phyloP scores from a whole-genome alignment of 1,140 invertebrate genomes.

The Solenopsis invicta region DNA sequence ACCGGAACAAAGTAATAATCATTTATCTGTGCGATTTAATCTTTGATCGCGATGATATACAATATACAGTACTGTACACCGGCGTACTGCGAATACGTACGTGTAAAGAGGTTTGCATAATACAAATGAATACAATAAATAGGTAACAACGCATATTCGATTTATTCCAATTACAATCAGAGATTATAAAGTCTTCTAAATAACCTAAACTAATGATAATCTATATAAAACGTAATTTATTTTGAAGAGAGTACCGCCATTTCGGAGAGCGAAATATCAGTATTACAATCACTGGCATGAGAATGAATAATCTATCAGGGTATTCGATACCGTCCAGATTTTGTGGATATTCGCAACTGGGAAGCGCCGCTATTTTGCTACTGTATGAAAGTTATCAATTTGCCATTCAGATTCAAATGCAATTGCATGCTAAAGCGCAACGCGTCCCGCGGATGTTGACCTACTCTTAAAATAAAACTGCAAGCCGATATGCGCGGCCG shows the following conservation, averaged over 20 bases:
- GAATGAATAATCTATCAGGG: constrained; percentile 3
- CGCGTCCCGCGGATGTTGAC: constrained; percentile 1
- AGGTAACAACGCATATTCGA: background rate
- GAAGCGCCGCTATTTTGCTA: background rate
- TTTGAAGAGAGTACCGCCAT: background rate
- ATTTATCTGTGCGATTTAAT: constrained; percentile 11
- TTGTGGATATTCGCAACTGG: background rate
- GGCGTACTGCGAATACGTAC: background rate
- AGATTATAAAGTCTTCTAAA: background rate
- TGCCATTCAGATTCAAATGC: constrained; percentile 36
- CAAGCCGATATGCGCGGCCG: background rate
- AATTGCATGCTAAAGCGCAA: constrained; percentile 23
- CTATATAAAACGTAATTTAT: background rate
- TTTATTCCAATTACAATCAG: constrained; percentile 4
- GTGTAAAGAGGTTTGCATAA: background rate
- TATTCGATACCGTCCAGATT: constrained; percentile 12
- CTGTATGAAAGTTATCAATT: constrained; percentile 40
- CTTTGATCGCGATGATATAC: background rate
- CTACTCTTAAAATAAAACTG: constrained; percentile 53
- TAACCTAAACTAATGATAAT: background rate
- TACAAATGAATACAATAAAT: constrained; percentile 9
- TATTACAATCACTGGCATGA: constrained; percentile 11
- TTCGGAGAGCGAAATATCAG: background rate
- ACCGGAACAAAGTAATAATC: constrained; percentile 6
- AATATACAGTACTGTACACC: background rate